Evolutionary conservation across 2,113 vertebrate species (phyloP).

Genomic region (Thunnus thynnus): DNA sequence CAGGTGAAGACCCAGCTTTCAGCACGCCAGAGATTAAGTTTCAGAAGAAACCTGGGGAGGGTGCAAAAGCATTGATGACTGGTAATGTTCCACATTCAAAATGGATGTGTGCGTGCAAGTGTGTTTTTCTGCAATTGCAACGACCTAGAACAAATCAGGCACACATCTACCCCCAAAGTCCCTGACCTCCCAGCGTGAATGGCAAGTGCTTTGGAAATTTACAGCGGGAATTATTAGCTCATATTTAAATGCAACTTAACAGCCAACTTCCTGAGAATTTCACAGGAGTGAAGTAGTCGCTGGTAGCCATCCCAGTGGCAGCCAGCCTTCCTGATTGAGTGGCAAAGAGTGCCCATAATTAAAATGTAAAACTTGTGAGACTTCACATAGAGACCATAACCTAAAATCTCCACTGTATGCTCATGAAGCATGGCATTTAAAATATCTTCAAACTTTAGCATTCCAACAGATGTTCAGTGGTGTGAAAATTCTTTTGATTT

Average conservation of each 20-base stretch:
- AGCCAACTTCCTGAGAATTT: constrained; percentile 73
- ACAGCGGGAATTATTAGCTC: constrained; percentile 77
- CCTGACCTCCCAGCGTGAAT: constrained; percentile 75
- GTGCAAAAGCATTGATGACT: constrained; percentile 70
- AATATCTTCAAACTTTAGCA: not conserved
- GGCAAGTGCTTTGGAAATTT: constrained; percentile 73
- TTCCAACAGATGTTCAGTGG: not conserved
- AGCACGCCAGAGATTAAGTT: constrained; percentile 76
- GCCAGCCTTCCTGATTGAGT: constrained; percentile 51
- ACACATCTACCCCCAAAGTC: constrained; percentile 67
- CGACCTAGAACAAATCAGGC: constrained; percentile 51
- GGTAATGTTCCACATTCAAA: constrained; percentile 76
- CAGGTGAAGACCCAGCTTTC: constrained; percentile 79
- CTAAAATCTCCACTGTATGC: not conserved
- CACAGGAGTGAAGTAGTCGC: constrained; percentile 56
- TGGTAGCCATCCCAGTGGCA: constrained; percentile 61
- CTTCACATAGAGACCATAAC: constrained; percentile 18
- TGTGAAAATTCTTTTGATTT: constrained; percentile 2
- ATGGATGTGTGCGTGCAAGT: constrained; percentile 28
- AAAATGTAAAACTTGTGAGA: constrained; percentile 53
- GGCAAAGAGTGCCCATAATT: constrained; percentile 60
- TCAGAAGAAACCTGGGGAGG: constrained; percentile 68
- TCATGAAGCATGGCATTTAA: not conserved
- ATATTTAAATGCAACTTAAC: constrained; percentile 80
- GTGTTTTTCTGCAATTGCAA: constrained; percentile 33